phyloP scores from a whole-genome alignment of 2,888 invertebrate species.

The Drosophila barbarae region DNA sequence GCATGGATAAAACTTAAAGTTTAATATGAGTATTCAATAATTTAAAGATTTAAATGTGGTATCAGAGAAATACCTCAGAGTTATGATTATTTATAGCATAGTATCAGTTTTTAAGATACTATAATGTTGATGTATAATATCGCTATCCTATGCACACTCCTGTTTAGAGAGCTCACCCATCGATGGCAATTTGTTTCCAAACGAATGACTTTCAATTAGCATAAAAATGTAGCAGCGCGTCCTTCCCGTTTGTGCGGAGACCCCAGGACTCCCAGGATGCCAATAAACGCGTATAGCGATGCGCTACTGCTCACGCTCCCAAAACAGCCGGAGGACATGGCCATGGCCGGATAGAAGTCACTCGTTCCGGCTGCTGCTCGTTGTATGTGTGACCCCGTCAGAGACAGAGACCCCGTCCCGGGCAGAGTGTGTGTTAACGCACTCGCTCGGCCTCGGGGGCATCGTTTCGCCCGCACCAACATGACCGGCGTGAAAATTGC shows the following conservation, averaged over 20 bases:
- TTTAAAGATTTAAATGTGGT: background rate
- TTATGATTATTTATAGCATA: no score
- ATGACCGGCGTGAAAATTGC: slow-evolving; percentile 38
- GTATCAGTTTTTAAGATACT: background rate
- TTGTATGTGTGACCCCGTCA: slow-evolving; percentile 21
- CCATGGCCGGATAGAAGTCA: slow-evolving; percentile 15
- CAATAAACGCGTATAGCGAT: slow-evolving; percentile 53
- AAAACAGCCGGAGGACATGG: background rate
- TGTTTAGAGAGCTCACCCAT: slow-evolving; percentile 26
- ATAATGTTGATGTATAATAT: background rate
- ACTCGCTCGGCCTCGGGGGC: slow-evolving; percentile 57
- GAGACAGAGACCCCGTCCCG: slow-evolving; percentile 19
- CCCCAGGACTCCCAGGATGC: slow-evolving; percentile 53
- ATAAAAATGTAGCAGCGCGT: slow-evolving; percentile 73
- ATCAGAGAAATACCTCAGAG: background rate
- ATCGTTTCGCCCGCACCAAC: slow-evolving; percentile 46
- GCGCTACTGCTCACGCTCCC: slow-evolving; percentile 11
- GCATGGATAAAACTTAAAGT: background rate
- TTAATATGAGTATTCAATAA: background rate
- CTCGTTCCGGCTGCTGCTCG: background rate
- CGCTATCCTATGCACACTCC: background rate
- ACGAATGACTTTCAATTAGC: slow-evolving; percentile 77
- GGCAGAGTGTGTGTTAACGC: slow-evolving; percentile 43
- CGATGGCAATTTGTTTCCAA: slow-evolving; percentile 68
- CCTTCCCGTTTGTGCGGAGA: slow-evolving; percentile 38